Conservation (phyloP, 2,797 vertebrate genomes). For the Rhabdomys pumilio region DNA sequence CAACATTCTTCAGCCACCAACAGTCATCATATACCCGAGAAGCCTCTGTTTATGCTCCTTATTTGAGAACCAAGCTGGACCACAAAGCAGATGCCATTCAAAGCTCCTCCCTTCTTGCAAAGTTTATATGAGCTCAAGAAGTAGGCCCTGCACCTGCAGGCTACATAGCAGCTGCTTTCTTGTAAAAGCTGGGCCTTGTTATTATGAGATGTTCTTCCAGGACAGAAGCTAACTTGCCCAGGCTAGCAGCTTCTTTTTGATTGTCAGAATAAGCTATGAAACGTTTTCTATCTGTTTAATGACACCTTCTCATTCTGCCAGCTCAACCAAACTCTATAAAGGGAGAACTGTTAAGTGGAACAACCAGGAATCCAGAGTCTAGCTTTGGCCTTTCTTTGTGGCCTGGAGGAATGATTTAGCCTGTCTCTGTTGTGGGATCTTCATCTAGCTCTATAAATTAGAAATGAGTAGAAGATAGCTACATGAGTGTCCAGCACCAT, state of each 20-base stretch:
- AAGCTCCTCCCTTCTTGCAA: neutral
- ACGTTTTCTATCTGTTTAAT: constrained; percentile 18
- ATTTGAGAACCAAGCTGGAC: neutral
- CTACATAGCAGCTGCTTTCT: neutral
- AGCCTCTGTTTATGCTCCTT: neutral
- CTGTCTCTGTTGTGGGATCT: neutral
- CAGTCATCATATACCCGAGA: neutral
- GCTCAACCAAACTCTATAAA: neutral
- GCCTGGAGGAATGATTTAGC: neutral
- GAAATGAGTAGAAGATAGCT: neutral
- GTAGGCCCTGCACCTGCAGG: neutral
- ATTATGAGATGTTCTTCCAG: neutral
- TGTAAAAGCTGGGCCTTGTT: neutral
- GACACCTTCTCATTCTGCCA: neutral
- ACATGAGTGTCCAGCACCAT: neutral
- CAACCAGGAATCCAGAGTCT: neutral
- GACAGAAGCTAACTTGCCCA: neutral
- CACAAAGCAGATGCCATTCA: neutral
- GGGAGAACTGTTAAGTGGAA: neutral
- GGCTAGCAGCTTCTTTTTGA: neutral
- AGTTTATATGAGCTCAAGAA: neutral
- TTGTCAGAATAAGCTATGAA: neutral
- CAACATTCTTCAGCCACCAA: neutral
- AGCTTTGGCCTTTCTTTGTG: neutral
- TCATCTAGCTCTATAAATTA: neutral